Evolutionary conservation across 2,888 invertebrate genomes (phyloP).

Genomic region (Biston stratarius): DNA sequence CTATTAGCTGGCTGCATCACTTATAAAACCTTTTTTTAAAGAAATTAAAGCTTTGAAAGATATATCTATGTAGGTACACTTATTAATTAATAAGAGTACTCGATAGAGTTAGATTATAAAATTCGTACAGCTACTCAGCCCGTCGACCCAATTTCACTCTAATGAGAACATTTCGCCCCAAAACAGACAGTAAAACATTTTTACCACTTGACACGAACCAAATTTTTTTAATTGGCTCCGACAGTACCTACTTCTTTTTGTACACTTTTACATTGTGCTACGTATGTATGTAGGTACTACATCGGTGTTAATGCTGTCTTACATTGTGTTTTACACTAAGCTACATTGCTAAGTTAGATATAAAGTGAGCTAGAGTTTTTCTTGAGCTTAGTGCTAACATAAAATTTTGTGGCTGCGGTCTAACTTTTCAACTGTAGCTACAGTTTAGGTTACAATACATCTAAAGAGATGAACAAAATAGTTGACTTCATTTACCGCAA

Average conservation of each 20-base stretch:
- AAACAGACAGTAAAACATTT: constrained; percentile 55
- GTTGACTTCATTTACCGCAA: too few species aligned
- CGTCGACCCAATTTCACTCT: constrained; percentile 41
- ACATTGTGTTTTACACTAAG: constrained; percentile 9
- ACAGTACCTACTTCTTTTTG: constrained; percentile 61
- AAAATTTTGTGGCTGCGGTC: constrained; percentile 3
- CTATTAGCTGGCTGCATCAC: too few species aligned
- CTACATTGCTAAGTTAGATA: constrained; percentile 1
- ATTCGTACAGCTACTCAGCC: constrained; percentile 1
- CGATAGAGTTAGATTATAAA: not conserved
- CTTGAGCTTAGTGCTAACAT: not conserved
- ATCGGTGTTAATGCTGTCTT: constrained; percentile 2
- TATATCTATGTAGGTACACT: too few species aligned
- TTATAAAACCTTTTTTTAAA: too few species aligned
- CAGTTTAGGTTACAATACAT: not conserved
- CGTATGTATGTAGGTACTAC: not conserved
- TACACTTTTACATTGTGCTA: constrained; percentile 46
- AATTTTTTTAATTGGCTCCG: constrained; percentile 64
- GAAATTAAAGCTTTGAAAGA: too few species aligned
- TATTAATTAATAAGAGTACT: too few species aligned
- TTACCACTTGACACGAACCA: constrained; percentile 47
- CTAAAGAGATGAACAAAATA: not conserved
- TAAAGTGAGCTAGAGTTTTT: constrained; percentile 10
- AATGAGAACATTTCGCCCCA: constrained; percentile 40
- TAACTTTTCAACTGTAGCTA: constrained; percentile 4